Evolutionary conservation across 2,888 invertebrate species (phyloP).

Genomic region (Pachymerium ferrugineum): DNA sequence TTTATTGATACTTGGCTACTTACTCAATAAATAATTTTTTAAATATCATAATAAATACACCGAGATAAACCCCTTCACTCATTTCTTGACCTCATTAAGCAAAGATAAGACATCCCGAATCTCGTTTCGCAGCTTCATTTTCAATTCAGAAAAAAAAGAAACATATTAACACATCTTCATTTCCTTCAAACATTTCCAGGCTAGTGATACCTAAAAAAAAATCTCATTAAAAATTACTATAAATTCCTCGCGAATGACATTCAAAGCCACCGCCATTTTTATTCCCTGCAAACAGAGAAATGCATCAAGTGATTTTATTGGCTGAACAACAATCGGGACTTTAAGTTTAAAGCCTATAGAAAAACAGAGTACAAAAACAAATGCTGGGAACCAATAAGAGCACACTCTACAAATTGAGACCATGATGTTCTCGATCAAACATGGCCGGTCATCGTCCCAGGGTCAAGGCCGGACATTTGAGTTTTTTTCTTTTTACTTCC

Average conservation of each 20-base stretch:
- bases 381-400: too few relatives aligned
- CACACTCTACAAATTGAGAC: neutral
- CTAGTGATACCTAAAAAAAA: too few relatives aligned
- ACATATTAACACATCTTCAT: too few relatives aligned
- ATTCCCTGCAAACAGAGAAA: neutral
- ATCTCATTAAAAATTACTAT: neutral
- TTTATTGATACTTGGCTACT: neutral
- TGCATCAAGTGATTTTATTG: neutral
- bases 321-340: too few relatives aligned
- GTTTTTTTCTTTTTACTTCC: neutral
- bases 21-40: neutral
- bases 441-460: constrained; percentile 18
- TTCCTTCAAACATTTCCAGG: too few relatives aligned
- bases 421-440: neutral
- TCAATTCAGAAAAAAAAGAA: too few relatives aligned
- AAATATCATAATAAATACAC: neutral
- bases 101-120: neutral
- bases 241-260: too few relatives aligned
- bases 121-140: too few relatives aligned
- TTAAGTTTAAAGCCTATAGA: too few relatives aligned
- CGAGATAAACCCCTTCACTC: neutral
- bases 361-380: too few relatives aligned
- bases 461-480: constrained; percentile 18
- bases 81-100: neutral
- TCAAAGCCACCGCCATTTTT: neutral